Conservation (phyloP, 2,888 invertebrate species). For the Acrobasis consociella region DNA sequence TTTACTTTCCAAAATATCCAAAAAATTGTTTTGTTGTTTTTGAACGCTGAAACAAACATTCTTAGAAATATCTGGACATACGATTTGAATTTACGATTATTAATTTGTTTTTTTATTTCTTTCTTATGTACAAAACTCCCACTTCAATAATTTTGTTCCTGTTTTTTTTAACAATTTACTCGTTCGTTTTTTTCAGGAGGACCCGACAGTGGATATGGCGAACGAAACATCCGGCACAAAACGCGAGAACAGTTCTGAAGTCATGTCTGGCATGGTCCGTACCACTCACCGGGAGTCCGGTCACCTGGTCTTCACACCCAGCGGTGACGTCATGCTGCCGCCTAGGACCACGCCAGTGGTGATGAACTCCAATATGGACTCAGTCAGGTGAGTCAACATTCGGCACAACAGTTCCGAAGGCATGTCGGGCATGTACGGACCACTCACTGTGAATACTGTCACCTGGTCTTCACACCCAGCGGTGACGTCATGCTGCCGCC, state of each 20-base stretch:
- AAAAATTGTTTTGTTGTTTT: no score
- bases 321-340: slow-evolving; percentile 78
- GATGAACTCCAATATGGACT: slow-evolving; percentile 51
- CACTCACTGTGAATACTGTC: slow-evolving; percentile 75
- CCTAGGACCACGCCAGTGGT: slow-evolving; percentile 55
- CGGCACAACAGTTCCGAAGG: slow-evolving; percentile 42
- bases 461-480: slow-evolving; percentile 72
- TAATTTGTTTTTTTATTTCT: no score
- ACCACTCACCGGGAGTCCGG: slow-evolving; percentile 77
- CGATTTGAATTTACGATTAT: no score
- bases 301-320: slow-evolving; percentile 71
- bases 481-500: slow-evolving; percentile 79
- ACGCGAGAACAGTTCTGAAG: slow-evolving; percentile 68
- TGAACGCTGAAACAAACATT: no score
- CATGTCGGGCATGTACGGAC: slow-evolving; percentile 78
- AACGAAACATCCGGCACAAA: slow-evolving; percentile 52
- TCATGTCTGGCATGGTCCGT: slow-evolving; percentile 79
- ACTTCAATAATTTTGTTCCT: no score
- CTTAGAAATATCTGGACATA: no score
- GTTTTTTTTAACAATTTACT: not conserved
- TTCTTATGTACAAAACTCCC: no score
- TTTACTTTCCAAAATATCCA: no score
- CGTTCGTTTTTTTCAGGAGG: slow-evolving; percentile 56
- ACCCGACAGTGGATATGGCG: slow-evolving; percentile 75
- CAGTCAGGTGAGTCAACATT: slow-evolving; percentile 32